Conservation (phyloP, 2,113 vertebrate genomes). For the Perccottus glenii region DNA sequence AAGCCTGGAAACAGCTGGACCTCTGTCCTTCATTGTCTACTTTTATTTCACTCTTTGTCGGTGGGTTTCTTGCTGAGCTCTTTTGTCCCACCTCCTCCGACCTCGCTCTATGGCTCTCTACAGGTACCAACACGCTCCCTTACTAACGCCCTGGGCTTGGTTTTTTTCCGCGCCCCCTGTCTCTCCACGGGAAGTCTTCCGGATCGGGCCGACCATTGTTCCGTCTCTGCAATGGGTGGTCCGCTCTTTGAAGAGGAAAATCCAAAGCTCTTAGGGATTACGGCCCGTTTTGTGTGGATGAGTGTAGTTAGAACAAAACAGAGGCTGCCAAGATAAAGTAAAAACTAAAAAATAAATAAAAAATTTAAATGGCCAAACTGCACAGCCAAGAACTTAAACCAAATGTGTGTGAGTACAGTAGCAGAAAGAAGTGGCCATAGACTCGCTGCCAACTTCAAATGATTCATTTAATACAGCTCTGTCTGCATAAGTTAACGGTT, state of each 20-base stretch:
- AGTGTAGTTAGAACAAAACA: too few species aligned
- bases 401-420: constrained; percentile 32
- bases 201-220: constrained; percentile 58
- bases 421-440: constrained; percentile 36
- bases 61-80: constrained; percentile 31
- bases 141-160: not conserved
- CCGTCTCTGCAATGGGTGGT: constrained; percentile 59
- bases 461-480: constrained; percentile 42
- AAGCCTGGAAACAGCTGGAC: constrained; percentile 51
- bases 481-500: constrained; percentile 15
- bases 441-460: constrained; percentile 48
- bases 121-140: constrained; percentile 10
- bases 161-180: constrained; percentile 15
- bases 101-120: not conserved
- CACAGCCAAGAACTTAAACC: constrained; percentile 52
- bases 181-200: constrained; percentile 51
- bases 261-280: constrained; percentile 67
- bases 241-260: constrained; percentile 73
- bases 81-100: constrained; percentile 29
- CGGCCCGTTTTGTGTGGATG: constrained; percentile 46
- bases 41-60: constrained; percentile 22
- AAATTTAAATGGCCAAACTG: constrained; percentile 29
- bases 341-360: too few species aligned
- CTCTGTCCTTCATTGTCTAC: constrained; percentile 16
- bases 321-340: too few species aligned